Base-by-base conservation (phyloP, 2,797 vertebrate species). In the Babyrousa celebensis region DNA sequence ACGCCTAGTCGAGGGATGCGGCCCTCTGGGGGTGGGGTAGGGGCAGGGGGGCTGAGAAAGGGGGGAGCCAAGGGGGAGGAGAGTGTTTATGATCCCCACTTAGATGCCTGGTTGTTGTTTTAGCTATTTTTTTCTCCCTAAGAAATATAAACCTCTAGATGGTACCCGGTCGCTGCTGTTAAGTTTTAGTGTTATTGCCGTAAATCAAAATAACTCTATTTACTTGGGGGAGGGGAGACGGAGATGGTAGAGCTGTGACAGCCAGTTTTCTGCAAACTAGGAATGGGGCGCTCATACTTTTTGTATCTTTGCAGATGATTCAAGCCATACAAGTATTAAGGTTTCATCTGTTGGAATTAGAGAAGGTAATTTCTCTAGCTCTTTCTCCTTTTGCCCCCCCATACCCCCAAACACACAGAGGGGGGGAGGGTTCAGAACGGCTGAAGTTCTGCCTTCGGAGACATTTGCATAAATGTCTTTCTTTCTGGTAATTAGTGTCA, bases 241-340 rank as follows among this genome's bases (percentile, higher is more conserved):
- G 94, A 90, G 95, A 97, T 77, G 27, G 89, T 85, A 89, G 0
- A 48, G 40, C 85, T 17, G 52, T 96, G 97, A 95, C 21, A 97
- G 96, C 91, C 97, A 95, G 77, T 98, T 98, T 97, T 97, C 97
- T 80, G 95, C 98, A 98, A 96, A 94, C 96, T 96, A 91, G 92
- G 93, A 95, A 67, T 90, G 96, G 98, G 97, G 96, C 96, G 62
- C 96, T 98, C 3, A 15, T 97, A 94, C 95, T 98, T 97, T 98
- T 98, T 98, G 95, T 99, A 98, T 99, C 98, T 98, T 99, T 99
- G 98, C 99, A 99, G 99, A 99, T 99, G 99, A 99, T 99, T 98
- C 99, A 99, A 99, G 99, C 99, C 99, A 99, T 99, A 99, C 99
- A 99, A 99, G 99, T 99, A 99, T 99, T 99, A 99, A 99, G 99